Evolutionary conservation across 2,113 vertebrate species (phyloP), one percentile per base, ranked within the genome.

Genomic region (Jaculus jaculus): DNA sequence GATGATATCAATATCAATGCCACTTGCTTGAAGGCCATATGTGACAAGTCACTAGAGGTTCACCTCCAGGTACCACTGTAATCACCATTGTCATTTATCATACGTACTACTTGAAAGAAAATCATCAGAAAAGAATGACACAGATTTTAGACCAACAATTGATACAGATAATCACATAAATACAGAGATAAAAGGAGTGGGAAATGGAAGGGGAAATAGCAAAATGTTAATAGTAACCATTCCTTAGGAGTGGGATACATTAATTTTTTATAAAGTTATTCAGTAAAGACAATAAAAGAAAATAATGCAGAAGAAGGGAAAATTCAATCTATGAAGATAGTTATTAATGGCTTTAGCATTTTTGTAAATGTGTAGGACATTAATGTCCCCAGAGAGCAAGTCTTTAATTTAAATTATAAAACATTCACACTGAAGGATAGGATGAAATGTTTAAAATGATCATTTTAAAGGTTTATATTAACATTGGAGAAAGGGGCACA

Each of bases 1-100:
- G 98, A 99, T 0, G 99, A 99, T 72, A 73, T 99, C 93, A 99
- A 99, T 94, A 98, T 99, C 69, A 99, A 99, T 89, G 97, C 98
- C 32, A 84, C 94, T 60, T 99, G 99, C 96, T 95, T 99, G 93
- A 99, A 98, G 94, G 98, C 98, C 9, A 91, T 99, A 65, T 98
- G 98, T 95, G 99, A 99, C 96, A 98, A 96, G 86, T 98, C 98
- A 9, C 98, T 99, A 97, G 98, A 98, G 96, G 98, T 98, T 92
- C 98, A 98, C 90, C 98, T 99, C 74, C 98, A 98, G 98, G 99
- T 99, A 97, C 89, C 16, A 0, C 54, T 30, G 69, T 54, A 32
- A 32, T 87, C 69, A 12, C 80, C 71, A 5, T 8, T 94, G 60
- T 92, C 47, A 26, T 80, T 51, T 39, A 1, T 88, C 39, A 69